Conservation (phyloP, 2,113 vertebrate genomes). For the Mola mola region DNA sequence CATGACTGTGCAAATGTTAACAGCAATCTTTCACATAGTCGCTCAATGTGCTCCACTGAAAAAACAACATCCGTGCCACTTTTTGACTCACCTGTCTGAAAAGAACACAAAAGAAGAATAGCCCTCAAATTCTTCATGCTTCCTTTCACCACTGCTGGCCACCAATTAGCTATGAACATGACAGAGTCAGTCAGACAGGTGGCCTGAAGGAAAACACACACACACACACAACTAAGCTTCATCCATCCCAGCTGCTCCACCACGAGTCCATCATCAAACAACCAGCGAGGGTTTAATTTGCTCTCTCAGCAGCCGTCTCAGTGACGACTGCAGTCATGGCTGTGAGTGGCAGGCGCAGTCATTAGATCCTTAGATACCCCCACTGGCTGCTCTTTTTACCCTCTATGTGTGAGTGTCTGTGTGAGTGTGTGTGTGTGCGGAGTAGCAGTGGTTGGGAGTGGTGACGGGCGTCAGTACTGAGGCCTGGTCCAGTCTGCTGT, state of each 20-base stretch:
- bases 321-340: conserved; percentile 52
- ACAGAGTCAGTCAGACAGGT: conserved; percentile 62
- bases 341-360: conserved; percentile 70
- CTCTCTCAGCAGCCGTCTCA: conserved; percentile 45
- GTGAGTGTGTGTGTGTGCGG: conserved; percentile 1
- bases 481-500: conserved; percentile 70
- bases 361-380: conserved; percentile 67
- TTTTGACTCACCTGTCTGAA: conserved; percentile 7
- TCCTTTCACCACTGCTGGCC: conserved; percentile 20
- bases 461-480: conserved; percentile 62
- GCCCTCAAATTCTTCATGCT: too few species aligned
- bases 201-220: conserved; percentile 54
- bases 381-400: conserved; percentile 78
- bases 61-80: too few species aligned
- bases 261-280: conserved; percentile 54
- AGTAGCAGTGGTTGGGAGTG: conserved; percentile 4
- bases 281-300: conserved; percentile 39
- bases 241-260: conserved; percentile 58
- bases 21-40: not conserved
- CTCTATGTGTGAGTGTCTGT: conserved; percentile 37
- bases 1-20: not conserved
- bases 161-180: conserved; percentile 70
- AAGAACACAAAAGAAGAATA: conserved; percentile 38
- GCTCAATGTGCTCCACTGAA: not conserved
- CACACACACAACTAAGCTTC: not conserved